Percentiles rank a stretch among this genome's conserved stretches.
Evolutionary conservation across 2,113 vertebrate genomes (phyloP).

Genomic region (Ammospiza nelsoni): DNA sequence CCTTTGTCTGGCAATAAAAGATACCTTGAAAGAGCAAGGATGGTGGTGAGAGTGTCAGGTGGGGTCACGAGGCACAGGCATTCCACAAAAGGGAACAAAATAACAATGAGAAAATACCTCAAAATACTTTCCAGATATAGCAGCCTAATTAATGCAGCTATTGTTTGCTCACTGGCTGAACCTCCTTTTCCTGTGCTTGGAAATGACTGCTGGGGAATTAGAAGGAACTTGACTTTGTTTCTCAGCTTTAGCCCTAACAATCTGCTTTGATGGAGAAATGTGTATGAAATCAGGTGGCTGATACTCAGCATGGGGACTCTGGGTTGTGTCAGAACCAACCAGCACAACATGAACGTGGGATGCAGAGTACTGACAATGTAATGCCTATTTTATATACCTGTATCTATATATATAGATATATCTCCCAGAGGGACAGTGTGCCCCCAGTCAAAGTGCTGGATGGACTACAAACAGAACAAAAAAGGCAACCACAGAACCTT

Average conservation of each 20-base stretch:
- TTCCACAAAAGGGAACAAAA: slow-evolving; percentile 35
- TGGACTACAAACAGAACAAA: slow-evolving; percentile 32
- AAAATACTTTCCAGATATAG: slow-evolving; percentile 53
- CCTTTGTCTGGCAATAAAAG: slow-evolving; percentile 58
- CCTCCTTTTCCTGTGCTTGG: background rate
- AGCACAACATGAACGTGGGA: background rate
- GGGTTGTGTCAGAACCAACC: slow-evolving; percentile 19
- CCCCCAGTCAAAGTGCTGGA: slow-evolving; percentile 1
- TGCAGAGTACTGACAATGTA: slow-evolving; percentile 21
- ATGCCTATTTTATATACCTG: background rate
- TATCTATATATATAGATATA: background rate
- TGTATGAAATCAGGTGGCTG: slow-evolving; percentile 7
- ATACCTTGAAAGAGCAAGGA: slow-evolving; percentile 47
- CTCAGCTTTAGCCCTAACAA: slow-evolving; percentile 7
- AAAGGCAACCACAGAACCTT: background rate
- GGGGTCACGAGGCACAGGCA: background rate
- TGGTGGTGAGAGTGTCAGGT: slow-evolving; percentile 51
- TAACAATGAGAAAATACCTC: slow-evolving; percentile 42
- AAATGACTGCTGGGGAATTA: background rate
- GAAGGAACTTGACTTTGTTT: slow-evolving; percentile 15
- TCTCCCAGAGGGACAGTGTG: background rate
- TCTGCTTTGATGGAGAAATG: slow-evolving; percentile 30
- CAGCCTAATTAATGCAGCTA: slow-evolving; percentile 37
- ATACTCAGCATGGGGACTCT: slow-evolving; percentile 7
- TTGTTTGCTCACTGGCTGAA: slow-evolving; percentile 36